Conservation (phyloP, 2,888 invertebrate genomes). For the Agriopis leucophaearia region DNA sequence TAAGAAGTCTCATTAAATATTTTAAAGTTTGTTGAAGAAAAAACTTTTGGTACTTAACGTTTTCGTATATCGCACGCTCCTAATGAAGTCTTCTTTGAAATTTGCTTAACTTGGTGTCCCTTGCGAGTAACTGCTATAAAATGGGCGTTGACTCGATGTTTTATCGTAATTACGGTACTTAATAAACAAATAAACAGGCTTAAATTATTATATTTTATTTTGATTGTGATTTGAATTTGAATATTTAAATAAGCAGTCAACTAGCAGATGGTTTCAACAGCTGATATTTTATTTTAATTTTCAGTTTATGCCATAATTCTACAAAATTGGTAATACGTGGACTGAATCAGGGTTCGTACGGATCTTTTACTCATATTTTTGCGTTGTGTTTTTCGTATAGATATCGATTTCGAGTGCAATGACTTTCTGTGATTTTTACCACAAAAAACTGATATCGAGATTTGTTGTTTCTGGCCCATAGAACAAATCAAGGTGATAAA, state of each 20-base stretch:
- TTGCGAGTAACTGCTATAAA: constrained; percentile 2
- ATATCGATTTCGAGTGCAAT: no score
- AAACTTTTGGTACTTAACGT: constrained; percentile 10
- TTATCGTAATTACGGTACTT: constrained; percentile 11
- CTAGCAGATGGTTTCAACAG: constrained; percentile 1
- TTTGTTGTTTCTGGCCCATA: background rate
- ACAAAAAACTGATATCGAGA: background rate
- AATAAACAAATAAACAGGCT: background rate
- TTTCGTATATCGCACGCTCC: constrained; percentile 11
- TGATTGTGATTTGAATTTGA: background rate
- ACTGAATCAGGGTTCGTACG: no score
- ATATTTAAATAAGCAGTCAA: background rate
- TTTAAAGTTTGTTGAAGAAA: constrained; percentile 15
- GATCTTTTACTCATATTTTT: no score
- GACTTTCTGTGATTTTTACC: no score
- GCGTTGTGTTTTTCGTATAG: no score
- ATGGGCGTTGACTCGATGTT: constrained; percentile 10
- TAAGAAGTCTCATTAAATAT: constrained; percentile 28
- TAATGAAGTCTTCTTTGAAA: constrained; percentile 39
- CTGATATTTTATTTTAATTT: background rate
- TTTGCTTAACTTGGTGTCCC: constrained; percentile 36
- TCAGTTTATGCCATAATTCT: background rate
- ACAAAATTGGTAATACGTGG: no score
- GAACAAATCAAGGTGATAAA: no score
- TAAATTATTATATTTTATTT: background rate